phyloP scores from a whole-genome alignment of 2,113 vertebrate genomes.

The Myrmophylax atrothorax region DNA sequence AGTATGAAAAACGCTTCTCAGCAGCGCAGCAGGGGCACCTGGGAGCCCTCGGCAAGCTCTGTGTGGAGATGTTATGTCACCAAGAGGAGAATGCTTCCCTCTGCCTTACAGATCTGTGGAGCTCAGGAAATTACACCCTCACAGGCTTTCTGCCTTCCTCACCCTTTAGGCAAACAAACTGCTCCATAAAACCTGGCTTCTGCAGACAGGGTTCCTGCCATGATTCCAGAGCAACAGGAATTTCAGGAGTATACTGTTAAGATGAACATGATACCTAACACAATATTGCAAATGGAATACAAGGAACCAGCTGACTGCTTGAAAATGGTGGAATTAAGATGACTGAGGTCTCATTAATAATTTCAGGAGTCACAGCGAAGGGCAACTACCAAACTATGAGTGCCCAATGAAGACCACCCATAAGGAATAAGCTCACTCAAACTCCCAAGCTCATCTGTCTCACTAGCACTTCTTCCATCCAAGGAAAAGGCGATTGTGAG shows the following conservation, averaged over 20 bases:
- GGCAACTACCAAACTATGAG: background rate
- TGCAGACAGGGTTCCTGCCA: background rate
- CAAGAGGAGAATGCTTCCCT: background rate
- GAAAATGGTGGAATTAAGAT: background rate
- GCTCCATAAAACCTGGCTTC: background rate
- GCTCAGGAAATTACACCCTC: background rate
- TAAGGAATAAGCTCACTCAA: background rate
- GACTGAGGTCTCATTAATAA: background rate
- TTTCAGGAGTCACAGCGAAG: background rate
- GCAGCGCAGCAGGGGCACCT: accelerated
- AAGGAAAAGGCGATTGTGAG: background rate
- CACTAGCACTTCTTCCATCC: background rate
- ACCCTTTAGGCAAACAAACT: background rate
- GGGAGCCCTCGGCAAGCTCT: background rate
- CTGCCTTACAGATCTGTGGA: background rate
- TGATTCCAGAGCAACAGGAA: background rate
- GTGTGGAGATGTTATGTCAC: accelerated
- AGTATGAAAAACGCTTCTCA: background rate
- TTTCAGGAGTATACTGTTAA: background rate
- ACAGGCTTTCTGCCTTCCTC: background rate
- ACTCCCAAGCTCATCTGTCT: background rate
- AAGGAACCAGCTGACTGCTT: background rate
- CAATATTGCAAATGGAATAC: background rate
- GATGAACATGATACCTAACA: background rate
- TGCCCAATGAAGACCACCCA: background rate